Conservation (phyloP, 2,113 vertebrate species). For the Myiozetetes cayanensis region DNA sequence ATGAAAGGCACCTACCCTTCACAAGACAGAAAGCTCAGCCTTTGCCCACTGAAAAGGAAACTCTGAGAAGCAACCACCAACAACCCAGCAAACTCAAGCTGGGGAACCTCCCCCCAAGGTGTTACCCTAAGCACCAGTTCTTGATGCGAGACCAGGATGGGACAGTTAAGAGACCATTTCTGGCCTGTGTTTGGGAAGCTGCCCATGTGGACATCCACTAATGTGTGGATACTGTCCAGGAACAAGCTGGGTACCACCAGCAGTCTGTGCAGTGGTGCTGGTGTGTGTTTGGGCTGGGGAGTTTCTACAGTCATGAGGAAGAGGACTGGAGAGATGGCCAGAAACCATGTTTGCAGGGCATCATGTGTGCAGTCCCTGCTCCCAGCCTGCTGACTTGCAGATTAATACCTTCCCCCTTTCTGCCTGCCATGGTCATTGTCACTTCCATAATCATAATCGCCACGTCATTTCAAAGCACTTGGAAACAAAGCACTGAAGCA, state of each 20-base stretch:
- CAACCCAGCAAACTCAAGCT: background rate
- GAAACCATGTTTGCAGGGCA: background rate
- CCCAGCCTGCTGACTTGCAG: background rate
- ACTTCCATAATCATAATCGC: background rate
- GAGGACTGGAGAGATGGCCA: background rate
- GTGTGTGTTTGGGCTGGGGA: background rate
- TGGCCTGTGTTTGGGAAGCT: background rate
- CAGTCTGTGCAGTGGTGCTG: background rate
- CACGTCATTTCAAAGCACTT: background rate
- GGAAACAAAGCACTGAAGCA: background rate
- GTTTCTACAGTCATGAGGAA: background rate
- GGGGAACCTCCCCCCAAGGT: fast-evolving
- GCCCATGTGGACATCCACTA: background rate
- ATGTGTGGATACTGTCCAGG: background rate
- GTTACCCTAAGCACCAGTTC: background rate
- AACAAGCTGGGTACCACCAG: background rate
- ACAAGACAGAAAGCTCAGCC: background rate
- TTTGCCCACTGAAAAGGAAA: background rate
- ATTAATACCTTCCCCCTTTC: background rate
- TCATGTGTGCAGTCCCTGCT: fast-evolving
- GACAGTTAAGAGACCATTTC: background rate
- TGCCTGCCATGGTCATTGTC: background rate
- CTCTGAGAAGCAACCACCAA: background rate
- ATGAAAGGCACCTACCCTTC: background rate
- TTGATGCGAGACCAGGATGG: fast-evolving